Percentiles rank a stretch among this genome's conserved stretches.
Evolutionary conservation across 2,797 vertebrate genomes (phyloP).

Genomic region (Masticophis lateralis): DNA sequence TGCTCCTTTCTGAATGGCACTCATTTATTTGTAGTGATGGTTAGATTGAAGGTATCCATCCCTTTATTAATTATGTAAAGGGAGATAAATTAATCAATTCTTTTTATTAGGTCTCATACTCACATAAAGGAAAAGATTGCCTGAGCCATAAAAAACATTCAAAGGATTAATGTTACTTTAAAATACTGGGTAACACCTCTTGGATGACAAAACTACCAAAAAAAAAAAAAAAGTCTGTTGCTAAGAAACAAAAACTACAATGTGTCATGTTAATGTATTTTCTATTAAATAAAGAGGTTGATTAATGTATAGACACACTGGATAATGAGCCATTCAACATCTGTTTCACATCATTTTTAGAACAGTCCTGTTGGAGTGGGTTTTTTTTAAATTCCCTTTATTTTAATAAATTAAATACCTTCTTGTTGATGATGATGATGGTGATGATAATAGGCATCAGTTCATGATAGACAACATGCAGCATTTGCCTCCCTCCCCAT

Average conservation of each 20-base stretch:
- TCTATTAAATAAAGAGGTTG: conserved; percentile 13
- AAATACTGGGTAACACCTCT: background rate
- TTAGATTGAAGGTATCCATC: conserved; percentile 17
- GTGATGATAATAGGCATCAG: background rate
- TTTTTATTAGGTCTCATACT: conserved; percentile 22
- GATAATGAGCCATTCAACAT: background rate
- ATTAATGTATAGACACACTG: conserved; percentile 9
- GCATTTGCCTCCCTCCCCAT: no score
- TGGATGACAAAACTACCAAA: background rate
- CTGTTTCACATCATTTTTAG: background rate
- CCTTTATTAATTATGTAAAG: conserved; percentile 21
- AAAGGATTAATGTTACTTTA: conserved; percentile 26
- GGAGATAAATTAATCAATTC: conserved; percentile 26
- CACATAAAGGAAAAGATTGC: conserved; percentile 26
- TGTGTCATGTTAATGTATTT: conserved; percentile 19
- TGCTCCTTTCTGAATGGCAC: background rate
- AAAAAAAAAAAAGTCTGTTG: conserved; percentile 3
- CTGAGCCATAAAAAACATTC: conserved; percentile 10
- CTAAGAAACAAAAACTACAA: conserved; percentile 28
- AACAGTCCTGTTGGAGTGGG: background rate
- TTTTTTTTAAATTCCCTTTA: background rate
- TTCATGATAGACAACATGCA: background rate
- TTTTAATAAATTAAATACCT: background rate
- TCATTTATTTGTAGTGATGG: conserved; percentile 14
- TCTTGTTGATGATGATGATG: no score